Base-by-base conservation (phyloP, 2,797 vertebrate genomes). In the Pseudomugil tenellus region DNA sequence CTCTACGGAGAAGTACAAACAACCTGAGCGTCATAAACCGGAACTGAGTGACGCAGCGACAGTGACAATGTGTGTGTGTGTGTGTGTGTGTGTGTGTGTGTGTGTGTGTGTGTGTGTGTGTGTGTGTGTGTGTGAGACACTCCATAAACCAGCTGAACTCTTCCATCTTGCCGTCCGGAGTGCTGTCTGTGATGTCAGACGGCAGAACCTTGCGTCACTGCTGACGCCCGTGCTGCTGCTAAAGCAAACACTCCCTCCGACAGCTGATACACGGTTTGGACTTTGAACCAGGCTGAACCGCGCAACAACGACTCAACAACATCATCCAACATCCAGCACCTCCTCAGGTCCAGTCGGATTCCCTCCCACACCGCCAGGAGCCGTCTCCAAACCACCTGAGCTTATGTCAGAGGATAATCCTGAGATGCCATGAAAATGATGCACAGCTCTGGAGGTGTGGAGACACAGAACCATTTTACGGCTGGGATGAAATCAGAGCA, bases 381-480 rank as follows among this genome's bases (percentile, higher is more conserved):
- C 67, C 6, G 34, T 70, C 85, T 86, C 89, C 85, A 37, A 59
- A 60, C 46, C 70, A 21, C 84, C 77, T 79, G 78, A 82, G 13
- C 59, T 87, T 86, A 86, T 63, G 76, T 79, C 84, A 89, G 68
- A 43, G 65, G 79, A 84, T 86, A 80, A 89, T 84, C 87, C 83
- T 23, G 63, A 55, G 57, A 52, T 59, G 74, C 75, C 77, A 58
- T 80, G 68, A 61, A 63, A 76, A 66, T 74, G 63, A 85, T 77
- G 67, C 70, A 79, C 52, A 6, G 41, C 53, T 4, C 71, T 71
- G 77, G 53, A 76, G 67, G 72, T 76, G 63, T 41, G 61, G 43
- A 54, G 23, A 26, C 46, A 48, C 66, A 64, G 19, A 49, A 63
- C 59, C 57, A 51, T 63, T 58, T 66, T 56, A 81, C 70, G 70